These are phyloP conservation scores for Harpalus rubripes DNA, from an alignment of 2,888 invertebrate genomes.

Conservation along the genomic window DNA sequence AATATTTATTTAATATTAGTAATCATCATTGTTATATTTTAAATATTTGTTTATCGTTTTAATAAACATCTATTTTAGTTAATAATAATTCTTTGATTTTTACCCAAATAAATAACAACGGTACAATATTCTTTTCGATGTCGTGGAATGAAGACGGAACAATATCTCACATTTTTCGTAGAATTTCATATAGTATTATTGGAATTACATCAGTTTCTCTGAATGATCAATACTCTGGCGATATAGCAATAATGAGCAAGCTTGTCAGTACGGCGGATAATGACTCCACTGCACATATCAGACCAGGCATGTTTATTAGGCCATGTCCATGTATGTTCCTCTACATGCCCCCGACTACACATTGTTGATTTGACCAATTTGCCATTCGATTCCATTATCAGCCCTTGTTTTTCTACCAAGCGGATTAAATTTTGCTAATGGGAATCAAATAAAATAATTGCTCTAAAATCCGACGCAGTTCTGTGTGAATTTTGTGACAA, in stretches of 20 bases:
- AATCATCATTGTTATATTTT: too few species aligned
- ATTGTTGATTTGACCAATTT: conserved; percentile 52
- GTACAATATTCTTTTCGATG: too few species aligned
- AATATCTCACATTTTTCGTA: too few species aligned
- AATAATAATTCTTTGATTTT: too few species aligned
- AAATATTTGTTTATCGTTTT: too few species aligned
- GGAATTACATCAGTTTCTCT: too few species aligned
- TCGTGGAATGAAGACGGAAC: too few species aligned
- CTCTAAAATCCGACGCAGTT: background rate
- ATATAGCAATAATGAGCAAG: background rate
- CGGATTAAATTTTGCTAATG: conserved; percentile 6
- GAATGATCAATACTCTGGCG: background rate
- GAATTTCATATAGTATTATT: too few species aligned
- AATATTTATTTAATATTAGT: too few species aligned
- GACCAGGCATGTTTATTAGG: background rate
- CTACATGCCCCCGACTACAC: background rate
- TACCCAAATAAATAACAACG: too few species aligned
- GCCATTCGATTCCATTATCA: conserved; percentile 42
- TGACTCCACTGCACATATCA: background rate
- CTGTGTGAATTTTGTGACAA: background rate
- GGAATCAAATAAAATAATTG: conserved; percentile 5
- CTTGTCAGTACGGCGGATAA: background rate
- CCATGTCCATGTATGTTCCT: background rate
- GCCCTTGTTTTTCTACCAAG: conserved; percentile 1
- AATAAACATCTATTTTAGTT: too few species aligned